Conservation (phyloP, 1,140 invertebrate genomes). For the Cephus cinctus region DNA sequence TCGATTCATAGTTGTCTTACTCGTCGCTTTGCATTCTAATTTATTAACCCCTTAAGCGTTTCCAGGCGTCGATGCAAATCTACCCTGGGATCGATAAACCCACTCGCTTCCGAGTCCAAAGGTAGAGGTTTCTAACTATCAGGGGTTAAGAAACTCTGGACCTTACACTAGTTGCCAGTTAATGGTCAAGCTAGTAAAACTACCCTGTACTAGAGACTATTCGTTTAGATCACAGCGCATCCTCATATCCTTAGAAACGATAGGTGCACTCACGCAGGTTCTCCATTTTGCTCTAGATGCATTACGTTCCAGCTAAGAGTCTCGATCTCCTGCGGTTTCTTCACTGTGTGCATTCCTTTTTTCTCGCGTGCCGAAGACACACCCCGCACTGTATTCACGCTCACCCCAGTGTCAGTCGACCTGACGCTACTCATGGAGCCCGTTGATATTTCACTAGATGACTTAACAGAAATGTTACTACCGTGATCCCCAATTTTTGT, state of each 20-base stretch:
- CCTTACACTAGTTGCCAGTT: too few relatives aligned
- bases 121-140: conserved; percentile 39
- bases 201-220: too few relatives aligned
- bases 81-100: conserved; percentile 40
- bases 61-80: conserved; percentile 42
- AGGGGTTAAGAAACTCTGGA: conserved; percentile 50
- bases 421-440: conserved; percentile 32
- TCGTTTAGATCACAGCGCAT: not conserved
- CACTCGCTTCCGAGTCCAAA: conserved; percentile 31
- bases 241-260: not conserved
- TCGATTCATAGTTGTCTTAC: too few relatives aligned
- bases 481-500: conserved; percentile 28
- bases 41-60: conserved; percentile 35
- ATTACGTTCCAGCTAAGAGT: conserved; percentile 50
- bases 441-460: conserved; percentile 25
- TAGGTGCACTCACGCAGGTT: conserved; percentile 42
- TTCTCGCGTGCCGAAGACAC: conserved; percentile 50
- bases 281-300: conserved; percentile 45
- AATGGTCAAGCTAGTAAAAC: too few relatives aligned
- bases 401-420: conserved; percentile 52
- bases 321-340: conserved; percentile 47
- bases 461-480: conserved; percentile 41
- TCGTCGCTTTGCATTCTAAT: conserved; percentile 32
- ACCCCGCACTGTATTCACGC: conserved; percentile 47
- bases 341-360: conserved; percentile 42